Percentiles rank a stretch among this genome's conserved stretches.
phyloP scores from a whole-genome alignment of 2,797 vertebrate species.

The Rhabdophis nuchalis region DNA sequence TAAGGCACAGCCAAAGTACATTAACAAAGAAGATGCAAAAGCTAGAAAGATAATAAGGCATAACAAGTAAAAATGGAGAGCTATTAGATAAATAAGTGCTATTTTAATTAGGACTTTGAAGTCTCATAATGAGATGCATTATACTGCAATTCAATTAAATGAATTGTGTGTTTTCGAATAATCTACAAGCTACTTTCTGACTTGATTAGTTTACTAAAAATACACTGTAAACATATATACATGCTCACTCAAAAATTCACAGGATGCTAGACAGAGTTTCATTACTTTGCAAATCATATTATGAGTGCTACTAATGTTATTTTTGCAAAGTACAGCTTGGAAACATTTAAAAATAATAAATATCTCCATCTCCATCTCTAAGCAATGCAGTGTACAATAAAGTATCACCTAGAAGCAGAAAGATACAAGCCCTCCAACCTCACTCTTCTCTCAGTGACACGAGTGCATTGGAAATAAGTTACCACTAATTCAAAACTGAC shows the following conservation, averaged over 20 bases:
- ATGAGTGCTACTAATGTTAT: neutral
- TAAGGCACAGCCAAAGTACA: neutral
- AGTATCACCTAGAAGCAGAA: neutral
- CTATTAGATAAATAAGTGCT: neutral
- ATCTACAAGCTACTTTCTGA: neutral
- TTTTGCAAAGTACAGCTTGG: neutral
- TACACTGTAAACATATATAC: neutral
- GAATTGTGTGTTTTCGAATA: neutral
- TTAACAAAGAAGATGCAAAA: neutral
- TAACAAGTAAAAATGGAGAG: neutral
- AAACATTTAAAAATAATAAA: neutral
- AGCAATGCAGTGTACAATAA: neutral
- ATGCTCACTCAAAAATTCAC: neutral
- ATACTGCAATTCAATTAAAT: neutral
- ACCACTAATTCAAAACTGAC: neutral
- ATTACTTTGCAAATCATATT: neutral
- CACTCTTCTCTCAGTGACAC: neutral
- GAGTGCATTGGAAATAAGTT: neutral
- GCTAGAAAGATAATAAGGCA: neutral
- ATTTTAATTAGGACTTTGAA: slow-evolving; percentile 3
- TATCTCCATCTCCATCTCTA: neutral
- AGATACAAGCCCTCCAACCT: neutral
- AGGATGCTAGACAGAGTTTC: neutral
- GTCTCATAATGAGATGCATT: neutral
- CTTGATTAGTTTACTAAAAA: neutral